Percentiles rank a stretch among this genome's conserved stretches.
Evolutionary conservation across 2,113 vertebrate species (phyloP).

Genomic region (Coryphaenoides rupestris): DNA sequence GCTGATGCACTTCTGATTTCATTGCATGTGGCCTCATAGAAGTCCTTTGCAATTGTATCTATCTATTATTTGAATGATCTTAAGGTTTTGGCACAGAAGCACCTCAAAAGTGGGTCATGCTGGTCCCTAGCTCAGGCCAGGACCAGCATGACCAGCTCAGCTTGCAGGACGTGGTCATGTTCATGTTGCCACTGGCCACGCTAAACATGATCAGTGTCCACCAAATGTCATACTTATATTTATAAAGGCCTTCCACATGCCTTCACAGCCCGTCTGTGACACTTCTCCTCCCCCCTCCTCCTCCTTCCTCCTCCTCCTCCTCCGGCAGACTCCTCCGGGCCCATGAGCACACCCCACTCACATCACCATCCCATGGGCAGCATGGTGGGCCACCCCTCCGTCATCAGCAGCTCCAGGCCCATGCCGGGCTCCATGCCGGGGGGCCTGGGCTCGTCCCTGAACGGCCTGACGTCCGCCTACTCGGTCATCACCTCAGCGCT

Average conservation of each 20-base stretch:
- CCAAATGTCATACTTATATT: no score
- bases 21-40: no score
- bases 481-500: constrained; percentile 76
- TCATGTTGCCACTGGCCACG: no score
- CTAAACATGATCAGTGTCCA: no score
- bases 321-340: constrained; percentile 67
- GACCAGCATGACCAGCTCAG: no score
- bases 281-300: not conserved
- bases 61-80: no score
- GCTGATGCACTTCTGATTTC: no score
- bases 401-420: constrained; percentile 72
- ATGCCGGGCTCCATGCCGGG: constrained; percentile 64
- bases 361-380: constrained; percentile 63
- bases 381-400: constrained; percentile 73
- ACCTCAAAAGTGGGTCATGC: no score
- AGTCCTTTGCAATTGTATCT: no score
- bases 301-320: not conserved
- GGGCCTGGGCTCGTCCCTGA: constrained; percentile 68
- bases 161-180: no score
- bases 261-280: not conserved
- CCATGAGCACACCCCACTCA: constrained; percentile 61
- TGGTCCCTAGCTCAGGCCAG: no score
- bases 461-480: constrained; percentile 74
- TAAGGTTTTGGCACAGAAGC: no score
- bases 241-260: not conserved